Percentiles rank a stretch among this genome's conserved stretches.
phyloP scores from a whole-genome alignment of 2,113 vertebrate genomes.

The Pao palembangensis region DNA sequence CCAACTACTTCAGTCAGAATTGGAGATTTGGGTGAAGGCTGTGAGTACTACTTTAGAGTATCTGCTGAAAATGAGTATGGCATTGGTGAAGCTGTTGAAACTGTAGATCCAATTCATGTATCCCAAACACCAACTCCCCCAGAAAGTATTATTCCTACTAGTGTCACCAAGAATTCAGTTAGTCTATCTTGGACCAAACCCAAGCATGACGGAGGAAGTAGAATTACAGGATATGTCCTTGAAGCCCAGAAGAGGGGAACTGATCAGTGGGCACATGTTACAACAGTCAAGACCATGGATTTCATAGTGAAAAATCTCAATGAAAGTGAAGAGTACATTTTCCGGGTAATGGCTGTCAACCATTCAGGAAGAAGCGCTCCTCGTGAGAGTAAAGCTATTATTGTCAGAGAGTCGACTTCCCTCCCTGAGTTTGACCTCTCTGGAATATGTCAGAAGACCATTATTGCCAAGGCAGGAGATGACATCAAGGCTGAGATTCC shows the following conservation, averaged over 20 bases:
- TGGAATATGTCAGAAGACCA: slow-evolving; percentile 88
- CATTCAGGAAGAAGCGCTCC: slow-evolving; percentile 90
- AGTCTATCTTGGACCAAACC: slow-evolving; percentile 95
- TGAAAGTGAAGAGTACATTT: slow-evolving; percentile 93
- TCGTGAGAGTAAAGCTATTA: slow-evolving; percentile 85
- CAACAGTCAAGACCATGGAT: slow-evolving; percentile 86
- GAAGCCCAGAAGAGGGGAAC: slow-evolving; percentile 94
- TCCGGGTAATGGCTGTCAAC: slow-evolving; percentile 96
- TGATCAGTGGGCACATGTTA: slow-evolving; percentile 90
- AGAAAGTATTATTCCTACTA: slow-evolving; percentile 88
- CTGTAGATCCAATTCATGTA: slow-evolving; percentile 87
- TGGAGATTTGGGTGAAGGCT: slow-evolving; percentile 86
- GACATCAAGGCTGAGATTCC: slow-evolving; percentile 97
- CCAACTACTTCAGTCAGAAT: slow-evolving; percentile 84
- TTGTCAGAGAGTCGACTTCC: slow-evolving; percentile 87
- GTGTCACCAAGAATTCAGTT: slow-evolving; percentile 87
- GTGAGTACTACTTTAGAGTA: slow-evolving; percentile 97
- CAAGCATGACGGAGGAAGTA: slow-evolving; percentile 93
- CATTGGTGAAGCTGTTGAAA: slow-evolving; percentile 91
- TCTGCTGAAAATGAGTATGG: slow-evolving; percentile 96
- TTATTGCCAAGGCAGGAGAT: slow-evolving; percentile 93
- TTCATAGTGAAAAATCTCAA: slow-evolving; percentile 90
- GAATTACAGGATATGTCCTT: slow-evolving; percentile 92
- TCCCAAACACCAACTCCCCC: slow-evolving; percentile 91
- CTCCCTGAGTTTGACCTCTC: slow-evolving; percentile 92